Percentiles rank a stretch among this genome's conserved stretches.
Conservation (phyloP, 2,888 invertebrate species). For the Caenorhabditis drosophilae region DNA sequence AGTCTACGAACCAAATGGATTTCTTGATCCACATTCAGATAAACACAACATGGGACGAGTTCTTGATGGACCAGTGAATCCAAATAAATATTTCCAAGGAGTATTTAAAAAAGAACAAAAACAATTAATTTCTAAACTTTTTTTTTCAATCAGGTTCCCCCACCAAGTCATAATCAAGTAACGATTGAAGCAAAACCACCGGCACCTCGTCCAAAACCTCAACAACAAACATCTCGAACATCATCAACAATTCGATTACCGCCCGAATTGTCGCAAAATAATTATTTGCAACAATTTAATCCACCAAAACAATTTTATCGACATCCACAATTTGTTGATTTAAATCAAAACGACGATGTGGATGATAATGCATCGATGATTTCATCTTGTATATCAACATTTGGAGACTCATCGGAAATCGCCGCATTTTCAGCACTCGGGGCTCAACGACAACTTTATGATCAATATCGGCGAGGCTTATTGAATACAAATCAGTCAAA, state of each 20-base stretch:
- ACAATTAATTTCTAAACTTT: too few species aligned
- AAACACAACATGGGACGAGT: slow-evolving; percentile 44
- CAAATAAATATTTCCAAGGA: slow-evolving; percentile 47
- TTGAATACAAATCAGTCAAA: slow-evolving; percentile 11
- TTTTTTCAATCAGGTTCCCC: too few species aligned
- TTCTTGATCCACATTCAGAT: slow-evolving; percentile 27
- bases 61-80: slow-evolving; percentile 43
- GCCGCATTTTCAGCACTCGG: slow-evolving; percentile 23
- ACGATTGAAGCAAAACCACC: slow-evolving; percentile 10
- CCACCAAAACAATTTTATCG: slow-evolving; percentile 6
- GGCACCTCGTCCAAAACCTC: slow-evolving; percentile 3
- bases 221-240: background rate
- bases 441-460: slow-evolving; percentile 13
- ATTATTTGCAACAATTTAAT: background rate
- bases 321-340: slow-evolving; percentile 5
- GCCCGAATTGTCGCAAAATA: slow-evolving; percentile 3
- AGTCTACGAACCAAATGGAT: slow-evolving; percentile 39
- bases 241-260: slow-evolving; percentile 1
- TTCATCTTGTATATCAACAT: slow-evolving; percentile 26
- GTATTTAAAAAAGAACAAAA: too few species aligned
- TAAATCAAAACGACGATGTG: slow-evolving; percentile 9
- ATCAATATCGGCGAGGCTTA: slow-evolving; percentile 11
- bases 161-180: slow-evolving; percentile 18
- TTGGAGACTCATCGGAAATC: slow-evolving; percentile 33
- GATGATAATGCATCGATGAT: slow-evolving; percentile 36